These are phyloP conservation scores for Sitodiplosis mosellana DNA, from an alignment of 1,140 invertebrate species.

Conservation along the genomic window DNA sequence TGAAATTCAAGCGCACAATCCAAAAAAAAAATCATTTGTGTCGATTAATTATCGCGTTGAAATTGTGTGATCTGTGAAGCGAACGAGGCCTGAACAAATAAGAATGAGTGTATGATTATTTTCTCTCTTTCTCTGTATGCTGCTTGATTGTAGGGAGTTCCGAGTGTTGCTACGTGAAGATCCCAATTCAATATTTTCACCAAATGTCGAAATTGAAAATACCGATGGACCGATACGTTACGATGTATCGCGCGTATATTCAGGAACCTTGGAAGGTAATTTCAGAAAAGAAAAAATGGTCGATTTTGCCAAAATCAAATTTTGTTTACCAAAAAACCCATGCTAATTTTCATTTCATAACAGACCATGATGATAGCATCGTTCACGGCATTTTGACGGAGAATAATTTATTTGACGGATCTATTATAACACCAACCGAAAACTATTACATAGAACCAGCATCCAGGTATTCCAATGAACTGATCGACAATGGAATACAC, in stretches of 20 bases:
- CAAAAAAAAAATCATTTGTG: background rate
- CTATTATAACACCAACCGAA: constrained; percentile 51
- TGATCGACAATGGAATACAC: constrained; percentile 36
- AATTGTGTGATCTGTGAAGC: too few relatives aligned
- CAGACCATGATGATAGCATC: constrained; percentile 65
- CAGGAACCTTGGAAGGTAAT: constrained; percentile 59
- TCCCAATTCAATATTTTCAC: constrained; percentile 47
- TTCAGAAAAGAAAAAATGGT: constrained; percentile 3
- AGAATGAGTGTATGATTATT: too few relatives aligned
- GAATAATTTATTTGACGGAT: constrained; percentile 78
- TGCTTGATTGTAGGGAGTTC: constrained; percentile 42
- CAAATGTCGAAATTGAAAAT: constrained; percentile 61
- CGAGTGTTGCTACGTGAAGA: constrained; percentile 54
- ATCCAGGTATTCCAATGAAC: constrained; percentile 43
- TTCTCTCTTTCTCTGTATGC: background rate
- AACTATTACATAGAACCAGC: constrained; percentile 78
- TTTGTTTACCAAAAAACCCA: constrained; percentile 19
- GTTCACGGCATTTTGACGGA: constrained; percentile 71
- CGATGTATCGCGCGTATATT: constrained; percentile 54
- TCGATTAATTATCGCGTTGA: background rate
- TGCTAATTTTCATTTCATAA: constrained; percentile 15
- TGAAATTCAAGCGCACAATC: too few relatives aligned
- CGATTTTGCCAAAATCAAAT: constrained; percentile 24
- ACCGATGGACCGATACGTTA: constrained; percentile 49
- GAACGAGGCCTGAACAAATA: background rate